Base-by-base conservation (phyloP, 1,140 invertebrate species). In the Drosophila repletoides region DNA sequence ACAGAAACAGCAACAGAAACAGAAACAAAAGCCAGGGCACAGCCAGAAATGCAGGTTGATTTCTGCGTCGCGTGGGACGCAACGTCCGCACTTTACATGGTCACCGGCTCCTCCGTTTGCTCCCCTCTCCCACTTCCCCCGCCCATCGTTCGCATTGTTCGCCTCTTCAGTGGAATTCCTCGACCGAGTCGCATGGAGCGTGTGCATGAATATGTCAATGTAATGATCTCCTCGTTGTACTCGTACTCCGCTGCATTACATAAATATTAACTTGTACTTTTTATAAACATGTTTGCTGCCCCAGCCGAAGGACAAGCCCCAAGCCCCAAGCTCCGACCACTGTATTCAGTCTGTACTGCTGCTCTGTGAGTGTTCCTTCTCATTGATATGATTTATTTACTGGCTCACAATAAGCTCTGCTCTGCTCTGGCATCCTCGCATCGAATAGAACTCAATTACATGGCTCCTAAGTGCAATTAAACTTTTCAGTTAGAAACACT, bases 261-360 rank as follows among this genome's bases (percentile, higher is more conserved):
- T 83, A 83, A 83, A 83, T 83, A 83, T 83, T 83, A 83, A 83
- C 77, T 83, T 83, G 77, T 83, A 83, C 79, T 83, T 83, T 83
- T 83, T 84, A 83, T 79, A 83, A 83, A 83, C 77, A 83, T 79
- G 77, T 83, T 68, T 63, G 72, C 59, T 19, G 21, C 45, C 22
- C 59, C 5, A 19, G 17, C 14, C 45, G 33, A 49, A 52, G 48
- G 63, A 61, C 41, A 51, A 22, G 34, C 19, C 10, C n/a, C 33
- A 31, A n/a, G 1, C 19, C 15, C 22, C 12, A 10, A 1, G 15
- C 46, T 28, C 12, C 14, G 0, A n/a, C n/a, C n/a, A n/a, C n/a
- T n/a, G n/a, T n/a, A n/a, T 14, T 15, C 28, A n/a, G 9, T 46
- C 26, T n/a, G 15, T 22, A 7, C 29, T 7, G 2, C 19, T 12